Conservation (phyloP, 1,140 invertebrate species). For the Agraylea sexmaculata region DNA sequence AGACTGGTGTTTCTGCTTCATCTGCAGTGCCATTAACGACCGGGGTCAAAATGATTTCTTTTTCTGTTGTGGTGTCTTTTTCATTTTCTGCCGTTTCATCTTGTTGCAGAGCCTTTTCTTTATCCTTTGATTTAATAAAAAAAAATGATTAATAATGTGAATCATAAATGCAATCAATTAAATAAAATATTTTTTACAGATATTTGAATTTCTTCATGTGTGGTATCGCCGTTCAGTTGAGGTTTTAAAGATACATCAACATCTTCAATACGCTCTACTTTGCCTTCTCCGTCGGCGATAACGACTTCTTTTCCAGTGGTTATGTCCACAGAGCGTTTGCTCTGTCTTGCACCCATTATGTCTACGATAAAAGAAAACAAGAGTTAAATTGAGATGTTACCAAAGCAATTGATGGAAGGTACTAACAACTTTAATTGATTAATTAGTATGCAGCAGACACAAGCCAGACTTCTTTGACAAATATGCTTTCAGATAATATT, state of each 20-base stretch:
- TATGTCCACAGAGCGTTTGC: conserved; percentile 74
- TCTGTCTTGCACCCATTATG: conserved; percentile 70
- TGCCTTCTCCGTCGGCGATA: conserved; percentile 52
- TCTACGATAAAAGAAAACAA: conserved; percentile 17
- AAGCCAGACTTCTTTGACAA: too few species aligned
- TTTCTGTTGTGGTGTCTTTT: conserved; percentile 52
- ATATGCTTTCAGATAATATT: too few species aligned
- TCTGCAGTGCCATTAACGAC: conserved; percentile 31
- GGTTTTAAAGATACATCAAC: conserved; percentile 48
- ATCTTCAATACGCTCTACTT: conserved; percentile 59
- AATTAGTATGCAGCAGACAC: too few species aligned
- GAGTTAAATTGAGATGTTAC: conserved; percentile 4
- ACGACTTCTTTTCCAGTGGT: conserved; percentile 68
- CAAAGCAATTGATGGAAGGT: too few species aligned
- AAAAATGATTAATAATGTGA: conserved; percentile 5
- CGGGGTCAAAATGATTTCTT: conserved; percentile 34
- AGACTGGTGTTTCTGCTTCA: conserved; percentile 37
- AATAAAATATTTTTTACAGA: too few species aligned
- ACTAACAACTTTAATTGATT: too few species aligned
- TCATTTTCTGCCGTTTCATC: conserved; percentile 55
- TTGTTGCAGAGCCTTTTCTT: conserved; percentile 46
- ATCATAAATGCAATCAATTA: too few species aligned
- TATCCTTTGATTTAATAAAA: conserved; percentile 40
- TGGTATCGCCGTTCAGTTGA: conserved; percentile 55
- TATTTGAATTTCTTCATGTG: conserved; percentile 41